Evolutionary conservation across 92 coral and sea anemone genomes (phyloP), one percentile per base, ranked within the genome.

Genomic region (Palythoa grandiflora): DNA sequence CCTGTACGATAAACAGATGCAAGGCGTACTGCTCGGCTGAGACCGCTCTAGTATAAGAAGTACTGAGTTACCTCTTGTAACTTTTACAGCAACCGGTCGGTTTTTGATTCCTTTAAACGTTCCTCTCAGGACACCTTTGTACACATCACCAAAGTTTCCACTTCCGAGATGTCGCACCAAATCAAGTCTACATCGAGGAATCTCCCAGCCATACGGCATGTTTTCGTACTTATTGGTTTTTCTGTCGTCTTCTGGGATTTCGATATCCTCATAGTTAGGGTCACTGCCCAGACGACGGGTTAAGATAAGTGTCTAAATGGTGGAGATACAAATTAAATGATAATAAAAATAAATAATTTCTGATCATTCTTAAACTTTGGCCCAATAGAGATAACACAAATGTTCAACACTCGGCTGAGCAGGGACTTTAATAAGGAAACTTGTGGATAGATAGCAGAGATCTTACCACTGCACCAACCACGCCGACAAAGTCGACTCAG

Each of bases 181-280:
- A 11, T 73, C 89, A 51, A 85, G 71, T n/a, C 50, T 73, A 40
- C 73, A 75, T 19, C 83, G 79, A 3, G 89, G 89, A 39, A 74
- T 73, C 73, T 85, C 89, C 89, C 89, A 85, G 37, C 84, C 84
- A 61, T 79, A 79, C 54, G 84, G 84, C 84, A 61, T 79, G 57
- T 79, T 79, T 47, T 79, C 72, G 71, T 79, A 79, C 37, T 79
- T 79, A 13, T 79, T 79, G 55, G 60, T 79, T 38, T 68, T 68
- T 38, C 84, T 79, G 70, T 50, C 16, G 6, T 61, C 84, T 1
- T 79, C 72, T 61, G 50, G 84, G 39, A 39, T 39, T 17, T 79
- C 84, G 16, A 79, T 79, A 52, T 79, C 84, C 59, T 79, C 71
- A 21, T 79, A 79, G 13, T 61, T 79, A 35, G 84, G 84, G n/a